Base-by-base conservation (phyloP, 2,113 vertebrate species). In the Pelobates fuscus region DNA sequence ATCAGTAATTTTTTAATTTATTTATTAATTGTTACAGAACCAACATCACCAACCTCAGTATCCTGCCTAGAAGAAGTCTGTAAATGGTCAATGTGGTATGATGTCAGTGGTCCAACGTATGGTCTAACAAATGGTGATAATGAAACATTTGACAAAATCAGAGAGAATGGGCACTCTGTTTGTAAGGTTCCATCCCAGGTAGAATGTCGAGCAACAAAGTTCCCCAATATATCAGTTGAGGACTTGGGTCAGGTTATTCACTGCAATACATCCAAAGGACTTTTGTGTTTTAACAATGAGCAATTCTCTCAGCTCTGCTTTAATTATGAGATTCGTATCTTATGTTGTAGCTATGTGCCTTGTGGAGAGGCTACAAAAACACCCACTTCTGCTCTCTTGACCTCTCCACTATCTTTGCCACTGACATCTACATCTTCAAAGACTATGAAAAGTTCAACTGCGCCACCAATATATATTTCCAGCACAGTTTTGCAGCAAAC, bases 281-380 rank as follows among this genome's bases (percentile, higher is more conserved):
- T 92, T 20, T 69, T 59, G 0, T 92, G 91, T 46, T 55, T 81
- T 1, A 91, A 91, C 46, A 2, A 23, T 0, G 81, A 92, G 21
- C 89, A 93, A 71, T 10, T 1, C 2, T 60, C 80, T 1, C 62
- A 54, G 0, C 18, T 68, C 0, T 93, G 91, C 62, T 62, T 81
- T 18, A 84, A 93, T 37, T 93, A 91, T 0, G 74, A 92, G 77
- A 64, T 92, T 7, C 84, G 83, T 18, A 18, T 91, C 2, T 71
- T 26, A 1, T 93, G 91, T 60, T 93, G 91, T 6, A 78, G 12
- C 0, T 83, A 81, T 0, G 0, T 32, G 32, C 80, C 90, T 5
- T 93, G 91, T 2, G 52, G 70, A 0, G 8, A 80, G 1, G 1
- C 14, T 62, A 0, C 60, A 15, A 52, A 20, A 4, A n/a, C 60